Evolutionary conservation across 2,113 vertebrate species (phyloP).

Genomic region (Misgurnus mizolepis): DNA sequence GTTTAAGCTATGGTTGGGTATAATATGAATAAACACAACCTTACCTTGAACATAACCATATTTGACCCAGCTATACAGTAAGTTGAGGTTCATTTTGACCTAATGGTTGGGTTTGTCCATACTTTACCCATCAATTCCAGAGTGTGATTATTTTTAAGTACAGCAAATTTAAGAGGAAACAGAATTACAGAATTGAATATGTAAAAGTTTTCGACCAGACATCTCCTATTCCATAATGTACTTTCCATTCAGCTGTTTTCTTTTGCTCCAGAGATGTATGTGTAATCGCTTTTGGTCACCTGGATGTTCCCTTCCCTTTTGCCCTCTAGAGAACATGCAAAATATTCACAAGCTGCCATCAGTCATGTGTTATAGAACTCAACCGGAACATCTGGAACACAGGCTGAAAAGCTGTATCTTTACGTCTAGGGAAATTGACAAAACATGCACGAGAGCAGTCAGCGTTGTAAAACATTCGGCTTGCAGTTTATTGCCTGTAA

Average conservation of each 20-base stretch:
- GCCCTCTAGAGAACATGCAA: conserved; percentile 8
- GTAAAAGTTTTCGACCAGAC: conserved; percentile 36
- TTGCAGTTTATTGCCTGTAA: conserved; percentile 7
- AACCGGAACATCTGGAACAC: conserved; percentile 28
- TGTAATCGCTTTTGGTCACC: conserved; percentile 22
- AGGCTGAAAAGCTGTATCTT: conserved; percentile 6
- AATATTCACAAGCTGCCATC: conserved; percentile 21
- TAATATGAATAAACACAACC: no score
- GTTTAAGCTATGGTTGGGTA: no score
- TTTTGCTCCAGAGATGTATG: neutral
- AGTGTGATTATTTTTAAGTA: neutral
- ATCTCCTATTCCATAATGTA: conserved; percentile 37
- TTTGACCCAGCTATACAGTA: no score
- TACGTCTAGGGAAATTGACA: conserved; percentile 30
- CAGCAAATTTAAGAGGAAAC: neutral
- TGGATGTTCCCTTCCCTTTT: conserved; percentile 10
- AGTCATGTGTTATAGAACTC: conserved; percentile 18
- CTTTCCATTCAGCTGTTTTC: conserved; percentile 39
- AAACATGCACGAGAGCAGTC: conserved; percentile 30
- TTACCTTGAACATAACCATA: no score
- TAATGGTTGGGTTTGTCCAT: no score
- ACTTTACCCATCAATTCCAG: no score
- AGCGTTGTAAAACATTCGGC: conserved; percentile 10
- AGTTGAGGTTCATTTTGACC: no score
- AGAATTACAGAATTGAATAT: neutral